Percentiles rank a stretch among this genome's conserved stretches.
Evolutionary conservation across 2,113 vertebrate species (phyloP).

Genomic region (Megatriorchis doriae): DNA sequence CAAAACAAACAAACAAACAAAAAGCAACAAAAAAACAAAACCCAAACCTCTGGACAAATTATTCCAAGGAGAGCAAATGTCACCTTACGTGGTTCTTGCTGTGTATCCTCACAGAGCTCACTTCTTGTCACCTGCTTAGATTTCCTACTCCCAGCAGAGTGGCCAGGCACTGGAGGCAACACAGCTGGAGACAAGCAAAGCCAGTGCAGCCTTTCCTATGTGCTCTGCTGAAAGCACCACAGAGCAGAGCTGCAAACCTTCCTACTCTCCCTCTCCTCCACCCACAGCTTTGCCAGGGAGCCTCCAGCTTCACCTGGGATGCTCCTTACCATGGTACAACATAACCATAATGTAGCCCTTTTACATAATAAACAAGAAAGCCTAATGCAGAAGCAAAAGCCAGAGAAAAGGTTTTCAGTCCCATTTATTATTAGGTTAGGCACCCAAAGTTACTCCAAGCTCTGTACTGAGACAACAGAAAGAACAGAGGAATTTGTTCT

Average conservation of each 20-base stretch:
- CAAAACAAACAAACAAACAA: too few species aligned
- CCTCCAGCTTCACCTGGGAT: not conserved
- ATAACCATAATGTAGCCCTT: not conserved
- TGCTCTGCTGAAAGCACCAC: not conserved
- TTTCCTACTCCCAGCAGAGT: not conserved
- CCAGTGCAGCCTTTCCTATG: accelerated
- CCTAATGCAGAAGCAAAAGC: not conserved
- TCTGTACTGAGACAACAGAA: not conserved
- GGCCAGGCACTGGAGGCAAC: not conserved
- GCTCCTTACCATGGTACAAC: not conserved
- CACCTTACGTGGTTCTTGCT: not conserved
- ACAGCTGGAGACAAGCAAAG: not conserved
- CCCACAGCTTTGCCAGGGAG: not conserved
- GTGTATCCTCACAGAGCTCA: not conserved
- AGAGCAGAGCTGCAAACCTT: not conserved
- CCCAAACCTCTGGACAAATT: not conserved
- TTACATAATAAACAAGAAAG: not conserved
- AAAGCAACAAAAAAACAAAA: too few species aligned
- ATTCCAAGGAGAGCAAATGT: not conserved
- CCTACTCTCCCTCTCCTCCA: not conserved
- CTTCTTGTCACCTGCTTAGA: not conserved
- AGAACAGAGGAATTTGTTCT: not conserved
- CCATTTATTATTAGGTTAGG: not conserved
- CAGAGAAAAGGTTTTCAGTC: not conserved
- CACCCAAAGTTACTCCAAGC: not conserved